These are phyloP conservation scores for Heliconius ismenius DNA, from an alignment of 2,888 invertebrate genomes.

Conservation along the genomic window DNA sequence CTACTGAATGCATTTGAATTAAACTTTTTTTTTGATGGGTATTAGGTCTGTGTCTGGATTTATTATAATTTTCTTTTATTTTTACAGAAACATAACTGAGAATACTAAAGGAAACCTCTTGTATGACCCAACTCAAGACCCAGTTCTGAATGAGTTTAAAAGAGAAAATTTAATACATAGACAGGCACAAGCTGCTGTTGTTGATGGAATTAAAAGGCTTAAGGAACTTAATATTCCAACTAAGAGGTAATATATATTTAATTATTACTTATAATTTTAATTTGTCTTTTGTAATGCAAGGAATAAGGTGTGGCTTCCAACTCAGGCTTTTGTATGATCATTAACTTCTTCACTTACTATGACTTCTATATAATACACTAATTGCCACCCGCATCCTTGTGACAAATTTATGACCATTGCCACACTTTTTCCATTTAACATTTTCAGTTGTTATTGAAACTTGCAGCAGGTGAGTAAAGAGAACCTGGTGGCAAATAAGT, in stretches of 20 bases:
- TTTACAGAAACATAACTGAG: constrained; percentile 73
- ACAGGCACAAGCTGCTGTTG: constrained; percentile 92
- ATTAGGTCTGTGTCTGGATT: neutral
- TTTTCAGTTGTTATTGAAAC: too few relatives aligned
- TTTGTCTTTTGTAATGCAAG: too few relatives aligned
- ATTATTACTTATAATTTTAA: neutral
- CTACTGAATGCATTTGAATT: neutral
- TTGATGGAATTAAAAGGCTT: constrained; percentile 89
- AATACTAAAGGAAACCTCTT: constrained; percentile 86
- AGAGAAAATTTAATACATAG: constrained; percentile 93
- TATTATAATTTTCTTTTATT: neutral
- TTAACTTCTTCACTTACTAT: neutral
- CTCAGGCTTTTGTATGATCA: neutral
- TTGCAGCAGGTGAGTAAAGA: too few relatives aligned
- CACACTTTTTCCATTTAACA: too few relatives aligned
- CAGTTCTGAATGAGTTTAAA: constrained; percentile 94
- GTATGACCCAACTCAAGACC: constrained; percentile 86
- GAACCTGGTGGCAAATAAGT: too few relatives aligned
- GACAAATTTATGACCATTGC: too few relatives aligned
- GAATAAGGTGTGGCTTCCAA: neutral
- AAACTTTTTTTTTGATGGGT: too few relatives aligned
- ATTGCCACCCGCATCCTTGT: too few relatives aligned
- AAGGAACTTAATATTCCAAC: constrained; percentile 89
- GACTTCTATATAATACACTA: neutral
- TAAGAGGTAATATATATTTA: constrained; percentile 77